Base-by-base conservation (phyloP, 2,888 invertebrate genomes). In the Seladonia tumulorum region DNA sequence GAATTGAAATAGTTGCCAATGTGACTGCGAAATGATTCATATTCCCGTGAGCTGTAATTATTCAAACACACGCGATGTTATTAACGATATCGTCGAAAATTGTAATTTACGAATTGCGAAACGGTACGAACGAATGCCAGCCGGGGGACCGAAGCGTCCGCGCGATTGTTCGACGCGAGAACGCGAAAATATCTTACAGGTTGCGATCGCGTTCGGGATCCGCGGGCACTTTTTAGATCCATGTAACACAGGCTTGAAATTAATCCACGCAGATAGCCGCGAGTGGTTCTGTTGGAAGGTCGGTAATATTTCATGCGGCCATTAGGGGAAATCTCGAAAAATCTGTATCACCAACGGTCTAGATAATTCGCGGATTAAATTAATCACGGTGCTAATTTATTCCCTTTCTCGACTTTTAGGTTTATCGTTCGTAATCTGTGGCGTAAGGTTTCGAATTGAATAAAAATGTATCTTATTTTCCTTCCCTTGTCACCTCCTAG, bases 1-100 rank as follows among this genome's bases (percentile, higher is more conserved):
- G 57, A 78, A 85, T 77, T 82, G 85, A 87, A 82, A 87, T 72
- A 80, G 74, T 76, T 78, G 66, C 72, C 74, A 63, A 66, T 78
- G 49, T 22, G 60, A 79, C 57, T 29, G 70, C 42, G n/a, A 35
- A 47, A 22, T 72, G 77, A 82, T 82, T 78, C 60, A 85, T 87
- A 57, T 74, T 22, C 60, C 68, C 25, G 63, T 49, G 72, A 12
- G 57, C 16, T 45, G 60, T 42, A 75, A 75, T 82, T 85, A 86
- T 75, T 80, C 39, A 76, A 79, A 68, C 71, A 66, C 0, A 10
- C n/a, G 25, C 22, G 57, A 72, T 66, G 77, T 75, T 86, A 82
- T 85, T 70, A 74, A 82, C 76, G 74, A 80, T 68, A 79, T 66
- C 57, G 60, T 83, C 75, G 57, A 57, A 76, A 83, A 82, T 57